Evolutionary conservation across 2,888 invertebrate genomes (phyloP).

Genomic region (Tinea trinotella): DNA sequence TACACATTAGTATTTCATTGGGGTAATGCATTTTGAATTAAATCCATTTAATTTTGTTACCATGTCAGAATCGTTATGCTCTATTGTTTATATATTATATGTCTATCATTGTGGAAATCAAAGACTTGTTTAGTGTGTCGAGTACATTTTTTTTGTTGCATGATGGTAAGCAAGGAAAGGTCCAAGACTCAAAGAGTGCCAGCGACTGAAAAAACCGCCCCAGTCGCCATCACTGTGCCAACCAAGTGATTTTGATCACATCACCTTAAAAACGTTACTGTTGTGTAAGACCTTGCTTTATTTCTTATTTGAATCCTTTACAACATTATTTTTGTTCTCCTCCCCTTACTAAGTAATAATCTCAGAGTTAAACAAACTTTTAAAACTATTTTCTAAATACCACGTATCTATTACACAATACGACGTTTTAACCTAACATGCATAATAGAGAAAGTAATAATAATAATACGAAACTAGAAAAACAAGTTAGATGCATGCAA

Average conservation of each 20-base stretch:
- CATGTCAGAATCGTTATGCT: too few species aligned
- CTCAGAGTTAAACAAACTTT: neutral
- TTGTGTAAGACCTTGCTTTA: constrained; percentile 26
- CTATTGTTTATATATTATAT: too few species aligned
- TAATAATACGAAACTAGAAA: neutral
- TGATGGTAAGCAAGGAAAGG: too few species aligned
- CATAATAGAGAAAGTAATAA: constrained; percentile 5
- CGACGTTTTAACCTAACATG: neutral
- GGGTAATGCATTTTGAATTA: constrained; percentile 27
- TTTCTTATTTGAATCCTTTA: constrained; percentile 16
- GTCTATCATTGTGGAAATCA: too few species aligned
- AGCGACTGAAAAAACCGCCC: too few species aligned
- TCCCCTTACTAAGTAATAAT: neutral
- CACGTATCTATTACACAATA: neutral
- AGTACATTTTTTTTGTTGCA: too few species aligned
- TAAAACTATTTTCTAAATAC: neutral
- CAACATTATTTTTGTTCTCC: neutral
- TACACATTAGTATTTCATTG: constrained; percentile 39
- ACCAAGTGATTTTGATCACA: too few species aligned
- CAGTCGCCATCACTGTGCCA: too few species aligned
- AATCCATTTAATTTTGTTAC: constrained; percentile 15
- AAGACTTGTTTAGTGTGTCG: too few species aligned
- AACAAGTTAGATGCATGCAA: neutral
- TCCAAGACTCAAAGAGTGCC: too few species aligned
- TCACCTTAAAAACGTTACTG: too few species aligned